Conservation (phyloP, 2,797 vertebrate species). For the Pristis pectinata region DNA sequence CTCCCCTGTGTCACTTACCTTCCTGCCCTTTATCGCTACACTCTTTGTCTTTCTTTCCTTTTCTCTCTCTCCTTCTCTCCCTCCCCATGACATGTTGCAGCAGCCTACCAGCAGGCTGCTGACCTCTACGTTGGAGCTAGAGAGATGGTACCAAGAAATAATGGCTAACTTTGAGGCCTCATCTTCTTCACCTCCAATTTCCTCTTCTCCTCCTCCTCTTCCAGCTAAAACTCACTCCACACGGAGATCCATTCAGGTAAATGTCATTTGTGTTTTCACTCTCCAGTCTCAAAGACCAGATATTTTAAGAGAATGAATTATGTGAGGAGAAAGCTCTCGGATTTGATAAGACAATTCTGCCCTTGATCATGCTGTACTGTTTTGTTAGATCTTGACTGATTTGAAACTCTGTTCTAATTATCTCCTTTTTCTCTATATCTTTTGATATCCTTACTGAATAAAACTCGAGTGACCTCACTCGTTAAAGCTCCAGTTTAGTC, state of each 20-base stretch:
- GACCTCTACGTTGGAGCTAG: constrained; percentile 71
- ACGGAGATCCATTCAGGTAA: constrained; percentile 76
- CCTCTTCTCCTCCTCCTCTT: constrained; percentile 69
- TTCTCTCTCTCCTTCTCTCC: constrained; percentile 41
- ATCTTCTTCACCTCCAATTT: constrained; percentile 50
- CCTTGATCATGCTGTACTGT: neutral
- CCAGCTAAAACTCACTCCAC: constrained; percentile 69
- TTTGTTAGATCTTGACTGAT: neutral
- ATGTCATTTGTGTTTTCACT: constrained; percentile 13
- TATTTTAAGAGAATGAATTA: neutral
- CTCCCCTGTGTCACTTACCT: constrained; percentile 40
- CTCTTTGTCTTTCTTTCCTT: constrained; percentile 38
- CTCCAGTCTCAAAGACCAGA: neutral
- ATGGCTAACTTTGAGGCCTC: constrained; percentile 68
- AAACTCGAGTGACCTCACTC: neutral
- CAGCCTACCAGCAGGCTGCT: constrained; percentile 54
- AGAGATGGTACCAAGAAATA: constrained; percentile 85
- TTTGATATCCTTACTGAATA: neutral
- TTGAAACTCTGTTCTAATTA: neutral
- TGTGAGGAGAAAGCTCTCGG: neutral
- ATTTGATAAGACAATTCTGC: neutral
- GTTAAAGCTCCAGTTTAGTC: neutral
- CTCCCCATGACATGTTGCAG: constrained; percentile 49
- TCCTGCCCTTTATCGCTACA: constrained; percentile 46
- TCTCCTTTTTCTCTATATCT: neutral